Base-by-base conservation (phyloP, 2,797 vertebrate species). In the Scyliorhinus canicula region DNA sequence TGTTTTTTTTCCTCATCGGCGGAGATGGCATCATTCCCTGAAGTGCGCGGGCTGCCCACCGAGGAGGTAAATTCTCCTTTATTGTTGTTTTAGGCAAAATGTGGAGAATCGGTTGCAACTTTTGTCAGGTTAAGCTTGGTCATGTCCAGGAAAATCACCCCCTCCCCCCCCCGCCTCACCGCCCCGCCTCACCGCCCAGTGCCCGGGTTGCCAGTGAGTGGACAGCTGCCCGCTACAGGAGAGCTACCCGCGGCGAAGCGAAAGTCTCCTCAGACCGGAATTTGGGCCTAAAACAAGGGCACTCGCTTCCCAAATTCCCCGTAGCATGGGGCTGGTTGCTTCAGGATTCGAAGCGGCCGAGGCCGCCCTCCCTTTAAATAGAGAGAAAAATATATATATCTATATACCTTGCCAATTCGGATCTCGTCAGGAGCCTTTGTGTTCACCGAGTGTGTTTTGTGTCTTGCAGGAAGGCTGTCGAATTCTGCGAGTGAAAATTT, bases 401-500 rank as follows among this genome's bases (percentile, higher is more conserved):
- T n/a, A n/a, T n/a, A n/a, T n/a, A n/a, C n/a, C 7, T 16, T 21
- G 71, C 40, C 14, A 11, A n/a, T 3, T 74, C 11, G 3, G 35
- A n/a, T 28, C 71, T n/a, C 71, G 35, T 12, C 3, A 11, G 71
- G 28, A 86, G 40, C 77, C 40, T 19, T 19, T 40, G 11, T 60
- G 55, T 57, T 40, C 55, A n/a, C 31, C 31, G 4, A 1, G 7
- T 2, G 28, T 40, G 2, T 95, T n/a, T 95, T 96, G 96, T 96
- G 0, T 95, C 12, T 97, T 97, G 96, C 96, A 99, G 99, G 98
- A 98, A 95, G 97, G 97, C 77, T 96, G 97, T 0, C 98, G 98
- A 96, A 97, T 99, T 95, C 97, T 99, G 31, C 98, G 98, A 96
- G 98, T 99, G 84, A 99, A 98, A 96, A 97, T 99, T 91, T 97